These are phyloP conservation scores for Myripristis jacobus DNA, from an alignment of 2,797 vertebrate genomes.

Conservation along the genomic window DNA sequence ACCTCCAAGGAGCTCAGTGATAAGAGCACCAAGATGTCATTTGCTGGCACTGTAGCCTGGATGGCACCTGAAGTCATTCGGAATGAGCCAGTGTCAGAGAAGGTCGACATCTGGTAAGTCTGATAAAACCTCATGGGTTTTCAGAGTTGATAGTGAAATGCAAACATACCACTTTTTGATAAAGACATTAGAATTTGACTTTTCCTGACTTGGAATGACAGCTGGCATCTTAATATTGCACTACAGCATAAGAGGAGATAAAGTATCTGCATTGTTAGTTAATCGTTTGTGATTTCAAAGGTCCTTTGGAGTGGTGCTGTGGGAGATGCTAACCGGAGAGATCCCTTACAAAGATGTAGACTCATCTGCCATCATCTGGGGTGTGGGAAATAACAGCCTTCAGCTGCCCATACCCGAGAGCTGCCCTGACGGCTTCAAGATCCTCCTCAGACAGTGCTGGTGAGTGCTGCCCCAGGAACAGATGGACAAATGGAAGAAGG, in stretches of 20 bases:
- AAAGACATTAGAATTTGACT: too few species aligned
- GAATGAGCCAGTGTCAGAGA: conserved; percentile 97
- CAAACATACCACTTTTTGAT: neutral
- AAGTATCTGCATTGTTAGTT: conserved; percentile 25
- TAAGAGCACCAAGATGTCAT: conserved; percentile 99
- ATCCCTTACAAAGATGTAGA: conserved; percentile 98
- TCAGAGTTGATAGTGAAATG: neutral
- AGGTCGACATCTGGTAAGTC: conserved; percentile 97
- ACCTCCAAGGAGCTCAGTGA: conserved; percentile 97
- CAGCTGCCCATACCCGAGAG: conserved; percentile 94
- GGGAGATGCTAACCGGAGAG: conserved; percentile 97
- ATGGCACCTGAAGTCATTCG: conserved; percentile 98
- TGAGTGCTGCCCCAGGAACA: conserved; percentile 79
- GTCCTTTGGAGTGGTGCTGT: conserved; percentile 97
- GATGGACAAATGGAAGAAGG: conserved; percentile 9
- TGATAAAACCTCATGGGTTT: neutral
- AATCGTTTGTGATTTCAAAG: conserved; percentile 71
- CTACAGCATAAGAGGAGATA: conserved; percentile 1
- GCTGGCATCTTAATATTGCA: conserved; percentile 3
- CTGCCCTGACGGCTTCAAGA: conserved; percentile 97
- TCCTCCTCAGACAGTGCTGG: conserved; percentile 96
- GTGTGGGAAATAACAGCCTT: conserved; percentile 97
- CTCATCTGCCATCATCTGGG: conserved; percentile 98
- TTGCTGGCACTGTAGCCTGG: conserved; percentile 97
- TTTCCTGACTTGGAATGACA: too few species aligned